Conservation (phyloP, 2,797 vertebrate genomes). For the Agapornis canus region DNA sequence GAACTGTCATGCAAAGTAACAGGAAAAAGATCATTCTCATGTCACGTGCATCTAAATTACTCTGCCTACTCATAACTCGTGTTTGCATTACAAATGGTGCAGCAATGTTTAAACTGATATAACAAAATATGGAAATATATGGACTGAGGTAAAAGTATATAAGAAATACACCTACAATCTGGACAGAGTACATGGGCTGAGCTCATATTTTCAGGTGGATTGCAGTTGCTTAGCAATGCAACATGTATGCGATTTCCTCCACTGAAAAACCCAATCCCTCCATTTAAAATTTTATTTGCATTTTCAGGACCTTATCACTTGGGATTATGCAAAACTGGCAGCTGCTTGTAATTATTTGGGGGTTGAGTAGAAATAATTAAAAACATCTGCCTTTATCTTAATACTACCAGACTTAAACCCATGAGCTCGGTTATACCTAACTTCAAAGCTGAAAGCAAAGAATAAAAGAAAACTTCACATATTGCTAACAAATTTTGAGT, state of each 20-base stretch:
- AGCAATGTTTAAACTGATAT: neutral
- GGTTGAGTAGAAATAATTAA: conserved; percentile 80
- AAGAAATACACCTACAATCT: neutral
- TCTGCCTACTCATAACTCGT: neutral
- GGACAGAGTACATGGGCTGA: neutral
- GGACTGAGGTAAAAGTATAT: neutral
- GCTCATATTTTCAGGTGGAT: neutral
- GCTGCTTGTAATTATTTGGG: conserved; percentile 83
- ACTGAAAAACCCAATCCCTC: neutral
- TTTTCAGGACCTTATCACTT: conserved; percentile 78
- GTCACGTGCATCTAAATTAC: neutral
- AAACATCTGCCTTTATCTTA: conserved; percentile 84
- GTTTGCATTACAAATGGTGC: neutral
- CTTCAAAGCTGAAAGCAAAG: conserved; percentile 75
- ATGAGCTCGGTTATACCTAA: conserved; percentile 74
- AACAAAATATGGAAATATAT: neutral
- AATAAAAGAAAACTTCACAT: conserved; percentile 77
- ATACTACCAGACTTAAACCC: conserved; percentile 77
- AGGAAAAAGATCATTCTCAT: neutral
- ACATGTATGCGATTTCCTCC: conserved; percentile 9
- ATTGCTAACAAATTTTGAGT: conserved; percentile 79
- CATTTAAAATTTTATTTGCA: conserved; percentile 74
- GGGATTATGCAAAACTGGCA: conserved; percentile 81
- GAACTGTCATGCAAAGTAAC: neutral
- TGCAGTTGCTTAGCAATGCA: neutral